A percentile compares a stretch with the other conserved stretches of the same genome.
phyloP scores from a whole-genome alignment of 2,888 invertebrate genomes.

The Acrocyrtus sp. region DNA sequence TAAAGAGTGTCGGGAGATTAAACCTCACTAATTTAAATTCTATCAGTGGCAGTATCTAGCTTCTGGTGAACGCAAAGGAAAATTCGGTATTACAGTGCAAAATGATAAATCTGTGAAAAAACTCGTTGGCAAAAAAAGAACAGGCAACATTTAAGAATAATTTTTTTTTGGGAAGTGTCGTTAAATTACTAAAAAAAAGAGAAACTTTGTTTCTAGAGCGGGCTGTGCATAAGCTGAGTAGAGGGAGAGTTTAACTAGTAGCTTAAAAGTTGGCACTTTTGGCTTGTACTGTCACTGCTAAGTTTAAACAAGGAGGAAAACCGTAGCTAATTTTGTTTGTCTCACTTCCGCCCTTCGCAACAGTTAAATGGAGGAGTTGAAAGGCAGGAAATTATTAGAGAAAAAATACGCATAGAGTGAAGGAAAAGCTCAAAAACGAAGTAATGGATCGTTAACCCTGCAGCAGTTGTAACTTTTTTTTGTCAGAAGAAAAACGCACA shows the following conservation, averaged over 20 bases:
- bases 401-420: too few relatives aligned
- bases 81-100: background rate
- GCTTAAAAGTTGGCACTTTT: background rate
- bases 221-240: background rate
- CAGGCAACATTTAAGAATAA: too few relatives aligned
- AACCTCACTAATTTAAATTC: slow-evolving; percentile 30
- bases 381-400: slow-evolving; percentile 52
- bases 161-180: background rate
- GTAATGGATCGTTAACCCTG: too few relatives aligned
- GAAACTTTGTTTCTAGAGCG: background rate
- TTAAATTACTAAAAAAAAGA: background rate
- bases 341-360: slow-evolving; percentile 51
- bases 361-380: slow-evolving; percentile 25
- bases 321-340: slow-evolving; percentile 53
- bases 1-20: slow-evolving; percentile 42
- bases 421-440: too few relatives aligned
- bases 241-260: slow-evolving; percentile 8
- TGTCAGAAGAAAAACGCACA: too few relatives aligned
- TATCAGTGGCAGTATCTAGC: slow-evolving; percentile 60
- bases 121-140: too few relatives aligned
- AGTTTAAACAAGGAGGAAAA: slow-evolving; percentile 22
- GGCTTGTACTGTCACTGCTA: background rate
- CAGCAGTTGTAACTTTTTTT: too few relatives aligned
- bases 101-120: too few relatives aligned
- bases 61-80: slow-evolving; percentile 50